These are phyloP conservation scores for Calcarius lapponicus DNA, from an alignment of 2,797 vertebrate species.

Conservation along the genomic window DNA sequence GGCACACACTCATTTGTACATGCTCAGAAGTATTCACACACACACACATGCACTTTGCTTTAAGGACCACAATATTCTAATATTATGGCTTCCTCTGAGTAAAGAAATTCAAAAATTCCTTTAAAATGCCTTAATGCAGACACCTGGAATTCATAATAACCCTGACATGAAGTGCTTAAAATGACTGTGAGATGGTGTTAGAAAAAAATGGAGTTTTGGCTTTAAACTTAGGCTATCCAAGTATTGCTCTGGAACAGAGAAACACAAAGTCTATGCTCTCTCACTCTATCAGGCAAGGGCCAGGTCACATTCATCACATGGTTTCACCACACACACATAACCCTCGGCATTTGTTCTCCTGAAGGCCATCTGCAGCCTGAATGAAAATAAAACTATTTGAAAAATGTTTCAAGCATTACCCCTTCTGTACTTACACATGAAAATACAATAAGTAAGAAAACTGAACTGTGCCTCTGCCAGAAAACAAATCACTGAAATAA, in stretches of 20 bases:
- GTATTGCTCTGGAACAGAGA: constrained; percentile 20
- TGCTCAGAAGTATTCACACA: neutral
- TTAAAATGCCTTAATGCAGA: neutral
- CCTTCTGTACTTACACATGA: neutral
- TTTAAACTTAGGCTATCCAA: neutral
- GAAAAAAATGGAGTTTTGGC: neutral
- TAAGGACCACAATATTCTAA: neutral
- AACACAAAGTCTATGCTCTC: neutral
- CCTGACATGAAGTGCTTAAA: constrained; percentile 1
- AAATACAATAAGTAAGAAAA: neutral
- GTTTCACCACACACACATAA: neutral
- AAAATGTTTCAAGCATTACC: constrained; percentile 24
- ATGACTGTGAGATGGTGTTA: neutral
- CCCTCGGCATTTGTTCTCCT: neutral
- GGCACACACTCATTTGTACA: neutral
- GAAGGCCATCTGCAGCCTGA: neutral
- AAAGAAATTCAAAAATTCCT: neutral
- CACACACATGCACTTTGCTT: neutral
- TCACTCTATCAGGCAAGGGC: neutral
- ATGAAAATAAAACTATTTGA: neutral
- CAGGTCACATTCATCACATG: constrained; percentile 21
- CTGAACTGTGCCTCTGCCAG: neutral
- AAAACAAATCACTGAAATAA: neutral
- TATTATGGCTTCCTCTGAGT: neutral
- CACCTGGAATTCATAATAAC: neutral